Evolutionary conservation across 2,888 invertebrate genomes (phyloP), one percentile per base, ranked within the genome.

Genomic region (Drosophila glabriapex): DNA sequence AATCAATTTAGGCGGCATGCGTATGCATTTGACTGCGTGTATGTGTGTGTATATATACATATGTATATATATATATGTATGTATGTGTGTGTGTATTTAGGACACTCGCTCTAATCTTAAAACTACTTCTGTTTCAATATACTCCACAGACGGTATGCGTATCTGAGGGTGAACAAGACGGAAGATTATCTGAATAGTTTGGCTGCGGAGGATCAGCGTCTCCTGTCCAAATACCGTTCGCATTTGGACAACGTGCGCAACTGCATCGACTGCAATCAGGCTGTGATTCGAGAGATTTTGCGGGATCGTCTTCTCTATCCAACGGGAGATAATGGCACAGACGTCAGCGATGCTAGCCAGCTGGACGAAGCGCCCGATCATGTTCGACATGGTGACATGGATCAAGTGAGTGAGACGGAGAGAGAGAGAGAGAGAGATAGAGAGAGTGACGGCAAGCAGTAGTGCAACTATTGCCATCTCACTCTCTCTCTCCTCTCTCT

Each of bases 101-200:
- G 56, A 50, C 64, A 68, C 53, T 46, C 25, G 19, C 43, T 58
- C 39, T 53, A 61, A 69, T 55, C 31, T 37, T 16, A 46, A 46
- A 46, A 9, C 16, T 46, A 46, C 46, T 4, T 28, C 6, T 37
- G n/a, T 28, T 35, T n/a, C 14, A 41, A 9, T 59, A 14, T 22
- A 16, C 7, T 10, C 31, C 28, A 49, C 94, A 98, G 98, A 92
- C 94, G 95, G 75, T 96, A 97, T 94, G 96, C 97, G 25, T 91
- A 97, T 76, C 94, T 95, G 80, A 94, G 97, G 80, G 95, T 98
- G 50, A 95, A 96, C 80, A 96, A 96, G 91, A 96, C 97, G 0
- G 97, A 97, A 91, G 95, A 95, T 70, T 97, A 97, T 86, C 95
- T 97, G 59, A 94, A 95, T 5, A 95, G 95, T 12, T 93, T 99